Evolutionary conservation across 2,797 vertebrate genomes (phyloP).

Genomic region (Typhlichthys eigenmanni): DNA sequence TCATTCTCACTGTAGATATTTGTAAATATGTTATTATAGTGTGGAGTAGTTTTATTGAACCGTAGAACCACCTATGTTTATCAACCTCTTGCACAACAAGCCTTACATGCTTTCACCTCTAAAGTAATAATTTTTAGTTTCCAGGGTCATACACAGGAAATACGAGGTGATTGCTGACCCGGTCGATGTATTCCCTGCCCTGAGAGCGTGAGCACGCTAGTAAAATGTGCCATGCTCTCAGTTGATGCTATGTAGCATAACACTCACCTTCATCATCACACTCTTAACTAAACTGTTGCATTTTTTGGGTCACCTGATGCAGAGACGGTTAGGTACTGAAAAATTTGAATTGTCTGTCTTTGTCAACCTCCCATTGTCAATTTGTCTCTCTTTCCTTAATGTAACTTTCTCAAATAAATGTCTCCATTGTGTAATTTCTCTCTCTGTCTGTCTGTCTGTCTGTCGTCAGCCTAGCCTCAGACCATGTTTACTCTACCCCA

Average conservation of each 20-base stretch:
- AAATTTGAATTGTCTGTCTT: too few species aligned
- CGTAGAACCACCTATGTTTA: too few species aligned
- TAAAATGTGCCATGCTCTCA: conserved; percentile 46
- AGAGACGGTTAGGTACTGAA: too few species aligned
- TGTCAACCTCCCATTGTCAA: too few species aligned
- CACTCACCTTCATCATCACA: conserved; percentile 18
- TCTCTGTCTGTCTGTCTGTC: background rate
- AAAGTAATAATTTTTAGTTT: conserved; percentile 45
- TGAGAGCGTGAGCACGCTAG: conserved; percentile 32
- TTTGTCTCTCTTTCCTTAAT: too few species aligned
- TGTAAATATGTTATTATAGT: background rate
- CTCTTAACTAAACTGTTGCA: background rate
- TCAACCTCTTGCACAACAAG: conserved; percentile 14
- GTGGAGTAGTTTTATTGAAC: too few species aligned
- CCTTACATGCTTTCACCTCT: conserved; percentile 14
- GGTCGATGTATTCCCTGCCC: conserved; percentile 53
- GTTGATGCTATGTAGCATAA: conserved; percentile 24
- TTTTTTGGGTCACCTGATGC: too few species aligned
- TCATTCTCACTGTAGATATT: background rate
- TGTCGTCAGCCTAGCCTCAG: too few species aligned
- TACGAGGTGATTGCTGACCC: conserved; percentile 18
- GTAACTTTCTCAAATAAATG: too few species aligned
- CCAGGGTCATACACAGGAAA: conserved; percentile 11
- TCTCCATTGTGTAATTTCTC: background rate
- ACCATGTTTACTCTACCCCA: too few species aligned